phyloP scores from a whole-genome alignment of 2,888 invertebrate genomes.

The Drosophila eohydei region DNA sequence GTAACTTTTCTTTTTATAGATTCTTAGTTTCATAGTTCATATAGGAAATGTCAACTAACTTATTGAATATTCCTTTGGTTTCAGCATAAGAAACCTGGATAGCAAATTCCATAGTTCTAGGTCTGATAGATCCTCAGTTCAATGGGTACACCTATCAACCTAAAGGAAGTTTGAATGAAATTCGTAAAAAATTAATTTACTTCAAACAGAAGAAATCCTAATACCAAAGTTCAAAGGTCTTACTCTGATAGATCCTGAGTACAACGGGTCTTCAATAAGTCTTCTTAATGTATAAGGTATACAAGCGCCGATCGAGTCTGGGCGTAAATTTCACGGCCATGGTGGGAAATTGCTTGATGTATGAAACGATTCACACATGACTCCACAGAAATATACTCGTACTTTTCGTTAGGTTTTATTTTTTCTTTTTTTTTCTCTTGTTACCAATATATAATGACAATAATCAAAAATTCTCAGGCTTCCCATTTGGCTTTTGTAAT shows the following conservation, averaged over 20 bases:
- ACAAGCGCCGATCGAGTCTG: conserved; percentile 17
- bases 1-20: neutral
- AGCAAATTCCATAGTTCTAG: neutral
- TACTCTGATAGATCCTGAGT: neutral
- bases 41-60: too few relatives aligned
- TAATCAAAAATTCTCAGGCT: conserved; percentile 81
- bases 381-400: conserved; percentile 42
- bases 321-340: conserved; percentile 42
- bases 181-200: neutral
- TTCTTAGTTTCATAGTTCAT: too few relatives aligned
- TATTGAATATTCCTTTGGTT: neutral
- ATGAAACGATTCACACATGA: conserved; percentile 57
- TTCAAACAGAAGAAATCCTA: neutral
- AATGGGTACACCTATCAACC: neutral
- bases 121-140: neutral
- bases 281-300: conserved; percentile 4
- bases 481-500: conserved; percentile 73
- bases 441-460: conserved; percentile 70
- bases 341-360: conserved; percentile 62
- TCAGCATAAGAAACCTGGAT: neutral
- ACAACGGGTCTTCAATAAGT: neutral
- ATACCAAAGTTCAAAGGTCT: neutral
- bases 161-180: too few relatives aligned
- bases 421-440: neutral
- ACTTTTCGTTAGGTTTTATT: conserved; percentile 38